Evolutionary conservation across 2,888 invertebrate genomes (phyloP).

Genomic region (Machimus rusticus): DNA sequence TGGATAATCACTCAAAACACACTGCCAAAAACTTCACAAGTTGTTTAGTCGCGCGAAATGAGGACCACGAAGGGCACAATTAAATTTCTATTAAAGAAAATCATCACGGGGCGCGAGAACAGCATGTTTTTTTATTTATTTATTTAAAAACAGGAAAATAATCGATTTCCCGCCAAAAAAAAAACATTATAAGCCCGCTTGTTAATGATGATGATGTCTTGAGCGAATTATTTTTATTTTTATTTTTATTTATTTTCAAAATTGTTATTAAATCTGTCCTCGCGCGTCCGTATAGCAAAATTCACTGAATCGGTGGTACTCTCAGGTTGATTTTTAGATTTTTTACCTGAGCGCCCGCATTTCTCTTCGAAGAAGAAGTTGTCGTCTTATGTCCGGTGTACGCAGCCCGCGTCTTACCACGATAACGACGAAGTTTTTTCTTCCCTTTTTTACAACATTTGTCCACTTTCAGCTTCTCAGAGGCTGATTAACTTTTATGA

Average conservation of each 20-base stretch:
- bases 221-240: background rate
- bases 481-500: slow-evolving; percentile 30
- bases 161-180: background rate
- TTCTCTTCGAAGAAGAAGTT: background rate
- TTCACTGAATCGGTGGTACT: background rate
- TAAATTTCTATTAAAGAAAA: background rate
- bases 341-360: background rate
- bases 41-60: background rate
- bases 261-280: background rate
- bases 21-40: background rate
- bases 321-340: background rate
- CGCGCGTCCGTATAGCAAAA: background rate
- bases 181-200: background rate
- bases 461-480: background rate
- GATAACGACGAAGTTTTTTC: too few relatives aligned
- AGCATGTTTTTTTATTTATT: background rate
- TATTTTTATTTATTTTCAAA: background rate
- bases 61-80: background rate
- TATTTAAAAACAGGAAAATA: background rate
- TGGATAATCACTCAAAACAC: background rate
- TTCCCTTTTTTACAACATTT: background rate
- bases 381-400: background rate
- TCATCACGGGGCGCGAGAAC: background rate
- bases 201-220: background rate
- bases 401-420: background rate